phyloP scores from a whole-genome alignment of 2,797 vertebrate genomes.

The Dipus sagitta region DNA sequence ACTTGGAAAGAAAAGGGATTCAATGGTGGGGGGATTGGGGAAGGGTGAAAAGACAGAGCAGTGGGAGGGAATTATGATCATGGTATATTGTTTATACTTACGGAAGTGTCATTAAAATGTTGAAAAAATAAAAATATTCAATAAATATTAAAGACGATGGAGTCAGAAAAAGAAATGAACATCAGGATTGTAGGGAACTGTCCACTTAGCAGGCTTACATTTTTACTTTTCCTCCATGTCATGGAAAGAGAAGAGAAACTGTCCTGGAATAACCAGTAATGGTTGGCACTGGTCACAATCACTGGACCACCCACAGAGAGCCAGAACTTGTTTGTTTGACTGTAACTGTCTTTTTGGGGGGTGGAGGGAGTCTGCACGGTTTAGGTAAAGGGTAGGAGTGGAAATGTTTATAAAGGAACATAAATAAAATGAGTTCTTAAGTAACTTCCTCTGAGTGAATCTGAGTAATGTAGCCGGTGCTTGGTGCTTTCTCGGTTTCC shows the following conservation, averaged over 20 bases:
- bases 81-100: too few relatives aligned
- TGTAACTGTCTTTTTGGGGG: background rate
- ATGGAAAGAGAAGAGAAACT: background rate
- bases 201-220: constrained; percentile 16
- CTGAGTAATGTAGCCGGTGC: constrained; percentile 55
- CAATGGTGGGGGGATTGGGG: too few relatives aligned
- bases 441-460: constrained; percentile 65
- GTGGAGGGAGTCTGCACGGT: background rate
- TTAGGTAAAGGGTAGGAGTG: constrained; percentile 64
- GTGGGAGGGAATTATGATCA: too few relatives aligned
- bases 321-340: constrained; percentile 50
- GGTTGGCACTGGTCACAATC: constrained; percentile 25
- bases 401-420: constrained; percentile 71
- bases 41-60: too few relatives aligned
- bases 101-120: too few relatives aligned
- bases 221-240: background rate
- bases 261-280: constrained; percentile 35
- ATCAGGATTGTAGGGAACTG: background rate
- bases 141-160: too few relatives aligned
- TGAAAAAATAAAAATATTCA: too few relatives aligned
- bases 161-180: background rate
- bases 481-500: constrained; percentile 70
- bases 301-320: constrained; percentile 18
- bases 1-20: too few relatives aligned
- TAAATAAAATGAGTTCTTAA: constrained; percentile 70